Percentiles rank a stretch among this genome's conserved stretches.
Evolutionary conservation across 2,888 invertebrate species (phyloP).

Genomic region (Brenthis daphne): DNA sequence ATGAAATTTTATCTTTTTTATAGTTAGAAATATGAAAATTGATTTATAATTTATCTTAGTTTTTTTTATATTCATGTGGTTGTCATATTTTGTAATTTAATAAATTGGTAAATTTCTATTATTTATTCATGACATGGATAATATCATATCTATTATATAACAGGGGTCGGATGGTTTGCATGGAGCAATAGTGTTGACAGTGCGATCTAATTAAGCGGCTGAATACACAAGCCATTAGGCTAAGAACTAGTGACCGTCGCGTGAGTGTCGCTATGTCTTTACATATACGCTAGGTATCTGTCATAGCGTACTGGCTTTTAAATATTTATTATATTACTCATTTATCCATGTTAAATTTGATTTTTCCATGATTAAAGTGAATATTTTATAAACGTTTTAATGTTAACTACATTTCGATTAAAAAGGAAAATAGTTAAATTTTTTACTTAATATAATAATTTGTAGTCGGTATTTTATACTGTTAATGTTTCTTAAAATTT

Average conservation of each 20-base stretch:
- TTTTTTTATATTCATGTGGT: neutral
- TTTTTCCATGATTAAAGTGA: no score
- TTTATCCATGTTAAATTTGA: no score
- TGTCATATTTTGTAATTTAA: conserved; percentile 5
- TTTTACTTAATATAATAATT: no score
- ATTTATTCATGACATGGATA: conserved; percentile 22
- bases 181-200: conserved; percentile 35
- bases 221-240: conserved; percentile 28
- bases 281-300: neutral
- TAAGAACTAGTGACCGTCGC: conserved; percentile 12
- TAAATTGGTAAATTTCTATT: conserved; percentile 4
- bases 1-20: no score
- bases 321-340: no score
- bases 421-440: no score
- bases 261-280: neutral
- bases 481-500: no score
- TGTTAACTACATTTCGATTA: no score
- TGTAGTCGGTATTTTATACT: no score
- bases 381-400: no score
- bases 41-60: no score
- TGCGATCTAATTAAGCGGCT: conserved; percentile 33
- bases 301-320: neutral
- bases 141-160: conserved; percentile 27
- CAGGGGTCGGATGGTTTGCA: conserved; percentile 35
- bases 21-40: no score